Base-by-base conservation (phyloP, 2,888 invertebrate genomes). In the Griposia aprilina region DNA sequence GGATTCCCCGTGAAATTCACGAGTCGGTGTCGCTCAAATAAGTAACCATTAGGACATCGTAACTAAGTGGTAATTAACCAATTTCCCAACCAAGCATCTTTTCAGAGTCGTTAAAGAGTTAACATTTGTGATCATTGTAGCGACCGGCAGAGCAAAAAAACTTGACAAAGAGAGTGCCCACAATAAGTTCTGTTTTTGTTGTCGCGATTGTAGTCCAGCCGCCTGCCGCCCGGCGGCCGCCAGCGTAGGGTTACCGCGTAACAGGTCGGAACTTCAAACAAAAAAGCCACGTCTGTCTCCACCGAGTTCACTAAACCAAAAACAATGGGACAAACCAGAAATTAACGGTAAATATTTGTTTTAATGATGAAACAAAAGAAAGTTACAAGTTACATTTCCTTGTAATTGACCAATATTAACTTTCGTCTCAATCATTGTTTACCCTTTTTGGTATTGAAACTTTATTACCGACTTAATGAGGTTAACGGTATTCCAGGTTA, bases 271-370 rank as follows among this genome's bases (percentile, higher is more conserved):
- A 89, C 89, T 89, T 88, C 78, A 89, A 85, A 92, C 89, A 91
- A 92, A 92, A 92, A 93, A 85, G 74, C 83, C 82, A 83, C 78
- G 82, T 81, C 84, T 88, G 78, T 80, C 87, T 89, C 87, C 78
- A 77, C 79, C 52, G 90, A 92, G 93, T 94, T 94, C 93, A 93
- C 89, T 91, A 93, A 92, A 93, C 92, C 89, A 92, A 90, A 92
- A 92, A 93, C 92, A 93, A 93, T 93, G 86, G 90, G 88, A 87
- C 89, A 87, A 88, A 88, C 90, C 89, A 90, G 87, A 85, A 89
- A 89, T 85, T 87, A 92, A 92, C 92, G 89, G 92, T 90, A 87
- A 83, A 86, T 86, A 84, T 83, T 87, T 82, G 78, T 89, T 88
- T 82, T 20, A 75, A 75, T 71, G 60, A 83, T 36, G 30, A 76